Evolutionary conservation across 1,140 invertebrate species (phyloP).

Genomic region (Nomia melanderi): DNA sequence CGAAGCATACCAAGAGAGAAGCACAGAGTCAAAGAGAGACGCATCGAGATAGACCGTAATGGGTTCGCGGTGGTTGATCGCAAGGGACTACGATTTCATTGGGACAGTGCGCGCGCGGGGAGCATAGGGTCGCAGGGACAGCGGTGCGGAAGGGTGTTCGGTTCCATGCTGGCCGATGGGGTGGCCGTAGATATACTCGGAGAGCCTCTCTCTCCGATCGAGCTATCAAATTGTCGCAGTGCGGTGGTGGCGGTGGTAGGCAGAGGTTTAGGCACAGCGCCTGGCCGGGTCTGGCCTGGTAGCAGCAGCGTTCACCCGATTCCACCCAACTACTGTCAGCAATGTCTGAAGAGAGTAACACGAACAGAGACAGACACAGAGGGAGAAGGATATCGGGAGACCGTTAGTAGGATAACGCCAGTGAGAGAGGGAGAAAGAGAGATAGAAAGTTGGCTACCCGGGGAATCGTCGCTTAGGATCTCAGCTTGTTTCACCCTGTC

Average conservation of each 20-base stretch:
- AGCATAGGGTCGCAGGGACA: background rate
- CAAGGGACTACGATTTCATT: conserved; percentile 57
- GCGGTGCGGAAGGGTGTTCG: background rate
- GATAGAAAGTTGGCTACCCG: too few relatives aligned
- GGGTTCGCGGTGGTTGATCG: conserved; percentile 49
- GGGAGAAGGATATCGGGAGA: background rate
- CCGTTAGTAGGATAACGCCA: conserved; percentile 22
- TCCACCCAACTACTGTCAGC: conserved; percentile 61
- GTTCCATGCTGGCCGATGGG: background rate
- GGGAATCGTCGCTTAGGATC: conserved; percentile 62
- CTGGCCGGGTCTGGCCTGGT: conserved; percentile 9
- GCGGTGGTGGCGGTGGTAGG: conserved; percentile 71
- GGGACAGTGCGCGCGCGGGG: background rate
- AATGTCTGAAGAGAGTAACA: conserved; percentile 49
- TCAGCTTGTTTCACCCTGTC: conserved; percentile 53
- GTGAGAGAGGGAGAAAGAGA: too few relatives aligned
- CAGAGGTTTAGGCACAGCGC: conserved; percentile 62
- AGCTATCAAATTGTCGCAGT: conserved; percentile 75
- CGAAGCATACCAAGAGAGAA: too few relatives aligned
- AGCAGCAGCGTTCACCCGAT: conserved; percentile 48
- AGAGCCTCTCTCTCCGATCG: conserved; percentile 57
- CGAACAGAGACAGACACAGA: conserved; percentile 48
- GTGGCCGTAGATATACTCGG: conserved; percentile 47
- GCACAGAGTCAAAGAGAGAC: background rate
- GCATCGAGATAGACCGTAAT: too few relatives aligned